A percentile compares a stretch with the other conserved stretches of the same genome.
These are phyloP conservation scores for Stegana nigrithorax DNA, from an alignment of 2,888 invertebrate species.

Conservation along the genomic window DNA sequence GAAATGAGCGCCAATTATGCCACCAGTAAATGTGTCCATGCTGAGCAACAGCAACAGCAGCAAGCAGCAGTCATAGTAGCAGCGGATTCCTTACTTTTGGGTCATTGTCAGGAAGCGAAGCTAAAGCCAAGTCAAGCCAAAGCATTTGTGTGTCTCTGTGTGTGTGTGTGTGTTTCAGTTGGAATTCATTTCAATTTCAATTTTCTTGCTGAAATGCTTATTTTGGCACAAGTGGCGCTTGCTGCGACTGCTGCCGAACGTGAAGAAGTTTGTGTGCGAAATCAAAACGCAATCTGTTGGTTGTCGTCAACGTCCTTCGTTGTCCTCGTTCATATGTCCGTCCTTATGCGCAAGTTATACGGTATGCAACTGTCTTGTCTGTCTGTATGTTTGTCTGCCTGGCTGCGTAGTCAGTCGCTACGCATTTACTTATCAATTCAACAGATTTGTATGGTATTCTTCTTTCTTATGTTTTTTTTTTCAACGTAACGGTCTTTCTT, in stretches of 20 bases:
- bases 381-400: no score
- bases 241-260: constrained; percentile 30
- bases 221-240: constrained; percentile 46
- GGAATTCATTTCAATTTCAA: constrained; percentile 53
- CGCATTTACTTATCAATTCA: constrained; percentile 15
- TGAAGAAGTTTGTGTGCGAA: constrained; percentile 16
- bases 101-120: constrained; percentile 47
- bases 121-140: constrained; percentile 10
- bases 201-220: no score
- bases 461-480: neutral
- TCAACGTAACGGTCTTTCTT: constrained; percentile 27
- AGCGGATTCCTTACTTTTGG: constrained; percentile 6
- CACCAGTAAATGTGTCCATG: constrained; percentile 54
- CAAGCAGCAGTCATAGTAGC: neutral
- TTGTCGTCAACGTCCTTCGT: neutral
- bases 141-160: constrained; percentile 15
- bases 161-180: constrained; percentile 34
- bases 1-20: constrained; percentile 65
- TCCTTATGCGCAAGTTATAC: no score
- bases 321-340: constrained; percentile 1
- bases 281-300: constrained; percentile 33
- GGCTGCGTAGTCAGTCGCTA: constrained; percentile 11
- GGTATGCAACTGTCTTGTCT: no score
- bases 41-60: neutral
- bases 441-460: constrained; percentile 6